Base-by-base conservation (phyloP, 2,797 vertebrate species). In the Melanotaenia nigrans region DNA sequence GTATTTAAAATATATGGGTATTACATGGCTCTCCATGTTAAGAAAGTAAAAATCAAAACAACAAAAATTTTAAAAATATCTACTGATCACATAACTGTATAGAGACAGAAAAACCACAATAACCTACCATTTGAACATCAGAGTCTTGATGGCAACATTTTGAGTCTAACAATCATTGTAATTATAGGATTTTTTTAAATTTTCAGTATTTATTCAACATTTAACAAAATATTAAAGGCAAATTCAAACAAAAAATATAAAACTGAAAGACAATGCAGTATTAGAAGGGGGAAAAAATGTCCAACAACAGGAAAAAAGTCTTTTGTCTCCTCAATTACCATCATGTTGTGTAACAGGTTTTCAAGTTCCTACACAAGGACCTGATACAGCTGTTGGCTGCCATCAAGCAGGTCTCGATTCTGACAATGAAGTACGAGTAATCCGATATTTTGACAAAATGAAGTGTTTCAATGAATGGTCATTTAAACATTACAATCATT, bases 221-320 rank as follows among this genome's bases (percentile, higher is more conserved):
- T 47, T n/a, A 47, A 42, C 0, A 36, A 36, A 28, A 1, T 54
- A 14, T 61, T 49, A 59, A 77, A 79, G 73, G 35, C 62, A 74
- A 30, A 53, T 62, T 57, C 30, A 61, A 67, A n/a, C 8, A 5
- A 65, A 5, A 65, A 5, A 22, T 25, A 24, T 25, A 20, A 61
- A 55, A 54, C n/a, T 32, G 5, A 40, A 47, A 14, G 24, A 51
- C 53, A 68, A 30, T 4, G 6, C 0, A 61, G 3, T 30, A 60
- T 42, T 1, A 40, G 2, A 32, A 20, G 4, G 35, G 33, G 3
- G 18, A 49, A 10, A 45, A 61, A 16, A 3, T 0, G 42, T 13
- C 45, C 28, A 32, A 51, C 36, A 61, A 53, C 13, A 59, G 35
- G 35, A 58, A 67, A 57, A 42, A 1, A 40, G 3, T 45, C 53